Percentiles rank a stretch among this genome's conserved stretches.
These are phyloP conservation scores for Bactericera cockerelli DNA, from an alignment of 1,140 invertebrate species.

Conservation along the genomic window DNA sequence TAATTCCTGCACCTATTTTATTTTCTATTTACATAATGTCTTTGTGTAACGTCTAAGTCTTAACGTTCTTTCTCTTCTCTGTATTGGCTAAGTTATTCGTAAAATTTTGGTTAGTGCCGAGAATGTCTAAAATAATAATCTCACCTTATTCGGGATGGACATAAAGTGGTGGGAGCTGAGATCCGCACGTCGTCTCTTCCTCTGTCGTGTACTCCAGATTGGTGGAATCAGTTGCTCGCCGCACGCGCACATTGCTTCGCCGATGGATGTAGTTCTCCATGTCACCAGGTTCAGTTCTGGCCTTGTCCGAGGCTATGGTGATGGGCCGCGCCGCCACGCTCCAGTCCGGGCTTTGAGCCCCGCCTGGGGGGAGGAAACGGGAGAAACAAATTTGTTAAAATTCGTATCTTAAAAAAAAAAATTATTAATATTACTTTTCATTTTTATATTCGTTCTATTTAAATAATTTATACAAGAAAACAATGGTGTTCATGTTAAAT, in stretches of 20 bases:
- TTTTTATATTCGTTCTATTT: too few relatives aligned
- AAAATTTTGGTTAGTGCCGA: too few relatives aligned
- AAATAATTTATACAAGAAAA: too few relatives aligned
- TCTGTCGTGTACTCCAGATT: constrained; percentile 28
- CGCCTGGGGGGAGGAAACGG: constrained; percentile 22
- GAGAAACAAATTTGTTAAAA: constrained; percentile 29
- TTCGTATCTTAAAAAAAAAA: constrained; percentile 31
- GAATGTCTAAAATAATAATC: too few relatives aligned
- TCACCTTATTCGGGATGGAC: constrained; percentile 58
- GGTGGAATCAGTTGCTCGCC: constrained; percentile 25
- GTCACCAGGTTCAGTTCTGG: constrained; percentile 35
- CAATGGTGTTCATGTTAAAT: too few relatives aligned
- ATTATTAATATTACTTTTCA: constrained; percentile 27
- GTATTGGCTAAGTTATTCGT: too few relatives aligned
- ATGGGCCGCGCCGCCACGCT: constrained; percentile 38
- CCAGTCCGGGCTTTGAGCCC: constrained; percentile 25
- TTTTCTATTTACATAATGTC: too few relatives aligned
- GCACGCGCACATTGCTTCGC: constrained; percentile 31
- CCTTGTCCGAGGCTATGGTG: constrained; percentile 53
- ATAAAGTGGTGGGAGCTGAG: constrained; percentile 28
- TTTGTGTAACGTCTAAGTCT: too few relatives aligned
- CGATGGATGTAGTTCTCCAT: constrained; percentile 37
- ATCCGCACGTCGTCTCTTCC: constrained; percentile 35
- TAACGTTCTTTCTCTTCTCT: too few relatives aligned
- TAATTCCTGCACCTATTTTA: too few relatives aligned